phyloP scores from a whole-genome alignment of 2,888 invertebrate genomes.

The Mimumesa dahlbomi region DNA sequence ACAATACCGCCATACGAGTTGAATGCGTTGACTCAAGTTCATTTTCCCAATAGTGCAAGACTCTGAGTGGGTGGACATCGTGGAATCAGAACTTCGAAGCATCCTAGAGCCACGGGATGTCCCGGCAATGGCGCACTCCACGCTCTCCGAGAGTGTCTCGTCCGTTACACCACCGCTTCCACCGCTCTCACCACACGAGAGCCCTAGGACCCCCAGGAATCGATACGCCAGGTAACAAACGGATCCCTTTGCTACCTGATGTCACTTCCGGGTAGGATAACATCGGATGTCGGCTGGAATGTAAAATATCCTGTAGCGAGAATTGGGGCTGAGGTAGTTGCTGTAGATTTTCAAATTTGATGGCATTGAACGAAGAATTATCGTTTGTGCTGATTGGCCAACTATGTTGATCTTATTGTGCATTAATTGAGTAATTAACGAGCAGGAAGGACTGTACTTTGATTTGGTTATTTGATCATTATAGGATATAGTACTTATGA shows the following conservation, averaged over 20 bases:
- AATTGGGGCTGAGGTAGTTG: no score
- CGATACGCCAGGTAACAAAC: conserved; percentile 76
- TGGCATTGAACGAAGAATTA: no score
- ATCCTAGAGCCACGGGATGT: conserved; percentile 89
- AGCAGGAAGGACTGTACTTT: no score
- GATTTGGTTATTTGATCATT: no score
- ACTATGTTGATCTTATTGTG: no score
- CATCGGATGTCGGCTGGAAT: no score
- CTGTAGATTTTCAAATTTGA: no score
- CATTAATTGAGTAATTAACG: no score
- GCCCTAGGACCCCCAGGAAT: conserved; percentile 76
- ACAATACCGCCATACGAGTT: no score
- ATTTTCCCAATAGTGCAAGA: conserved; percentile 81
- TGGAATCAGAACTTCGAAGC: conserved; percentile 89
- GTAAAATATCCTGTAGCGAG: no score
- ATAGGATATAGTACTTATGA: no score
- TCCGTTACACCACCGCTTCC: conserved; percentile 91
- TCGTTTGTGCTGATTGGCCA: no score
- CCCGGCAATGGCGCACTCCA: conserved; percentile 85
- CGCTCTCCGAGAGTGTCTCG: conserved; percentile 85
- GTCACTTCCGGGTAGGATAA: conserved; percentile 63
- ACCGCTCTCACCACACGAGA: conserved; percentile 87
- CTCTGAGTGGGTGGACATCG: conserved; percentile 91
- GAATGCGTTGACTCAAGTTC: background rate
- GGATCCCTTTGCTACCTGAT: conserved; percentile 51